Base-by-base conservation (phyloP, 2,113 vertebrate genomes). In the Xyliphius kryptos region DNA sequence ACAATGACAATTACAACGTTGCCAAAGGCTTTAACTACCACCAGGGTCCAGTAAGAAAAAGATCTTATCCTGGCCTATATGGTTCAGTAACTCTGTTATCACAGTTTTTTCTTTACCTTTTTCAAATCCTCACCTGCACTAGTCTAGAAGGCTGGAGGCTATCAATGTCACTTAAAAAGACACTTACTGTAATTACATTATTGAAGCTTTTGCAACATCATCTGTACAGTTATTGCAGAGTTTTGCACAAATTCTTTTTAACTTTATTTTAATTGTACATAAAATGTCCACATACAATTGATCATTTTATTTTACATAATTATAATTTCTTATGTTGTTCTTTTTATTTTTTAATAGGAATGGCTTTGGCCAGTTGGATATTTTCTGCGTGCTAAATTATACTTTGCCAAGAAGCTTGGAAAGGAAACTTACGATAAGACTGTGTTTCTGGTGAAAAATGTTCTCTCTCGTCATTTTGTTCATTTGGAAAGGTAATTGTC, bases 21-120 rank as follows among this genome's bases (percentile, higher is more conserved):
- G 82, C 96, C 6, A 95, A 41, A 84, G 96, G 96, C 40, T 99
- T 96, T 86, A 99, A 98, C 83, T 99, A 99, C 69, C 96, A 99
- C 68, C 96, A 99, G 81, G 96, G 96, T 72, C 96, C 96, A 57
- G 95, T 99, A 87, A 92, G 93, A 52, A 17, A 47, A 40, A 52
- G n/a, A n/a, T n/a, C n/a, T n/a, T n/a, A n/a, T n/a, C n/a, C n/a
- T n/a, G n/a, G n/a, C n/a, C 22, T 2, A 52, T 50, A 19, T 26
- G 26, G 4, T 32, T 32, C 26, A 32, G 26, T 32, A 32, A 6
- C 26, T 32, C 47, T 41, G 40, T 21, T 2, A 43, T 17, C 14
- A 26, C 13, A 8, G n/a, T n/a, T n/a, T n/a, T 26, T 6, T 22
- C 26, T 32, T 46, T 21, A 9, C n/a, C 26, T 32, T 32, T 32